Base-by-base conservation (phyloP, 2,888 invertebrate genomes). In the Sussaba pulchella region DNA sequence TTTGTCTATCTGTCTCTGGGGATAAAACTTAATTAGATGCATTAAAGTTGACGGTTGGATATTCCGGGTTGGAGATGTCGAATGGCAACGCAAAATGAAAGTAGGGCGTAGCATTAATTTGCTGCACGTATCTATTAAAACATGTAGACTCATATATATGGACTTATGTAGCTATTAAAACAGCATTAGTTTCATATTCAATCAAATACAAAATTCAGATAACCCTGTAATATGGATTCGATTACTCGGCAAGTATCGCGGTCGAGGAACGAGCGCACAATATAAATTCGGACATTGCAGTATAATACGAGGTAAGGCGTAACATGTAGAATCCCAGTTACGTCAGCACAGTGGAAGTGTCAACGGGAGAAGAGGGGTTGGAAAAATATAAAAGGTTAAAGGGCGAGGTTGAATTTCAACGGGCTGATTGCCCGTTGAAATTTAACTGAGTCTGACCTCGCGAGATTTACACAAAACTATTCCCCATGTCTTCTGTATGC, bases 381-480 rank as follows among this genome's bases (percentile, higher is more conserved):
- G 67, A 41, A 19, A 72, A 59, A 73, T 64, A 41, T 59, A 76
- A 79, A 57, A 67, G 77, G 45, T 73, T 54, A 66, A 54, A 69
- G 59, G 64, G 59, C 17, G 64, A 76, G 43, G 36, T 69, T 59
- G 72, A 72, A 82, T 79, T 82, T 45, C 79, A 63, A 78, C 45
- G 52, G 75, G 75, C n/a, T n/a, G n/a, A n/a, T n/a, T n/a, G n/a
- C n/a, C n/a, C n/a, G n/a, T n/a, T n/a, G n/a, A n/a, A n/a, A n/a
- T n/a, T n/a, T n/a, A 69, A 74, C 21, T 69, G 67, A 64, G 43
- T 26, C 69, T 43, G 57, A 67, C 70, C 70, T 63, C 69, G 78
- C 66, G 57, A 59, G 72, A 84, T 84, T 84, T 72, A 79, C 82
- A 84, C 82, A 82, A 84, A 81, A 79, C 69, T 79, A 74, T 81